Evolutionary conservation across 2,797 vertebrate species (phyloP), one percentile per base, ranked within the genome.

Genomic region (Urosaurus nigricauda): DNA sequence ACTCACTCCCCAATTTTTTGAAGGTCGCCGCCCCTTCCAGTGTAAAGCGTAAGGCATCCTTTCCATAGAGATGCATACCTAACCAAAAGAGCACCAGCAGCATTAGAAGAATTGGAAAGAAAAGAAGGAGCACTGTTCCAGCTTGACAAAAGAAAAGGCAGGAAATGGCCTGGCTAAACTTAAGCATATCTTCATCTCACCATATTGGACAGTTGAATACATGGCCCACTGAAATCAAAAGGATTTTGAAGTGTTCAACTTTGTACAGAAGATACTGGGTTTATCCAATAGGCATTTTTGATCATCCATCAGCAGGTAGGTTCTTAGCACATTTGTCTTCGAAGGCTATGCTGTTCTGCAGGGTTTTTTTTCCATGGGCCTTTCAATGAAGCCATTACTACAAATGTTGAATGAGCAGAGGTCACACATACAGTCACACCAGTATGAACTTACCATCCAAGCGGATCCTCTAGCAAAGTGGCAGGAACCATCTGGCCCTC

Each of bases 1-100:
- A 99, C 99, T 99, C 96, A 99, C 99, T 99, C 99, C 93, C 99
- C 99, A 82, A 99, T 99, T 97, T 99, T 99, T 93, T 99, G 99
- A 86, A 99, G 97, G 92, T 99, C 98, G 43, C 99, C 99, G 92
- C 98, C 98, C 96, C 98, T 97, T 93, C 99, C 99, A 58, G 98
- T 99, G 97, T 99, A 99, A 80, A 99, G 96, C 0, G 99, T 99
- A 94, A 99, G 96, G 90, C 98, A 99, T 74, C 98, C 98, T 97
- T 99, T 99, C 98, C 98, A 99, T 88, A 99, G 98, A 80, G 99
- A 99, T 0, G 99, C 99, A 43, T 99, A 99, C 58, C 99, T 99
- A 94, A 68, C 5, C 85, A 89, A 83, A 80, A 74, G 83, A 91
- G 13, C 78, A 84, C 79, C 79, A 43, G 73, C 21, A 86, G 70